Percentiles rank a stretch among this genome's conserved stretches.
phyloP scores from a whole-genome alignment of 2,113 vertebrate genomes.

The Platichthys flesus region DNA sequence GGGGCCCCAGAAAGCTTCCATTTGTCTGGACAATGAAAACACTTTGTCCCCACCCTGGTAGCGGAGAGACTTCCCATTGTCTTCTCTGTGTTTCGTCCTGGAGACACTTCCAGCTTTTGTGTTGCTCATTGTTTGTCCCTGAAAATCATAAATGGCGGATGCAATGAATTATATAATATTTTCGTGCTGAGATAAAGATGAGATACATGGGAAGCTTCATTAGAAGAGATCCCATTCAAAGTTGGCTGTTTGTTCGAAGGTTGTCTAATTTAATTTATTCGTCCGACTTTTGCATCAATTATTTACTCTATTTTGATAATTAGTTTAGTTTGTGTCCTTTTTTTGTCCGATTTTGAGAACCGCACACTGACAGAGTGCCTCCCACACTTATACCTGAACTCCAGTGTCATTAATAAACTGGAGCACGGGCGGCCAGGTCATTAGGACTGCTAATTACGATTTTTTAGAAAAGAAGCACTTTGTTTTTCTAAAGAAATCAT shows the following conservation, averaged over 20 bases:
- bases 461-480: not conserved
- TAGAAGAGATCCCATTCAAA: conserved; percentile 19
- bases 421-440: not conserved
- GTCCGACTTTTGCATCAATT: conserved; percentile 5
- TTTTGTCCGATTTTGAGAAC: not conserved
- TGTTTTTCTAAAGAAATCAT: not conserved
- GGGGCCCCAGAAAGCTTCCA: conserved; percentile 19
- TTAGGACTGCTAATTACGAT: not conserved
- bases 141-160: not conserved
- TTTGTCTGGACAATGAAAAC: conserved; percentile 19
- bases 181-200: not conserved
- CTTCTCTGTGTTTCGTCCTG: conserved; percentile 7
- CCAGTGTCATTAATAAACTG: not conserved
- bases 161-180: not conserved
- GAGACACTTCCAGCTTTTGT: conserved; percentile 1
- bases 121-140: not conserved
- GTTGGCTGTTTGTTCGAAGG: not conserved
- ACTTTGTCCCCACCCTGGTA: conserved; percentile 23
- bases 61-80: conserved; percentile 7
- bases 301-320: not conserved
- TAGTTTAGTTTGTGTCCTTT: not conserved
- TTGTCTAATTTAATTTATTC: conserved; percentile 30
- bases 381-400: not conserved
- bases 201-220: conserved; percentile 1
- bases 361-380: not conserved